Evolutionary conservation across 1,140 invertebrate species (phyloP), one percentile per base, ranked within the genome.

Genomic region (Zaprionus kolodkinae): DNA sequence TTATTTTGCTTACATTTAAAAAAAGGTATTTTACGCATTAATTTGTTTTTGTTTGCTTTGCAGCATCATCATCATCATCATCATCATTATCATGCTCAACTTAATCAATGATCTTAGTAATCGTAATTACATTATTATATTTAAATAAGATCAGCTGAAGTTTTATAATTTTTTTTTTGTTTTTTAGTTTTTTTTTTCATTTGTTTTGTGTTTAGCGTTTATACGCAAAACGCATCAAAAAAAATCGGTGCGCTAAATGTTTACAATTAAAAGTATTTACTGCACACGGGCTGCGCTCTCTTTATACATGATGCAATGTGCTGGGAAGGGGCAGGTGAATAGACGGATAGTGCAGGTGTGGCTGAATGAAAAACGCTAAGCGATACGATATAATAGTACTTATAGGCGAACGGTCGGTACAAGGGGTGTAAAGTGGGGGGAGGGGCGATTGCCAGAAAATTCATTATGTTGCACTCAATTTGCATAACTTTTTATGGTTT

Each of bases 81-180:
- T 57, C 40, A 45, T 45, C 54, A 57, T 76, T 56, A 82, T 81
- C 60, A 71, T 78, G 69, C 72, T 84, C 78, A 86, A 81, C 78
- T 73, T 86, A 86, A 85, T 80, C 63, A 85, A 85, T 81, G 76
- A 86, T 86, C 78, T 86, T 86, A 86, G 76, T 86, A 86, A 86
- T 68, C 78, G 72, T 78, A 86, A 81, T 79, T 70, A 86, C 65
- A 86, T 76, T 72, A 79, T 81, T 81, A 76, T 69, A 86, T 82
- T 81, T 76, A 86, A 81, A 82, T 81, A 86, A 86, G 82, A 86
- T 86, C 82, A 86, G 82, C 79, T 87, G 82, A 86, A 81, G 74
- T 79, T 59, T 45, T 45, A 45, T 45, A 45, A 54, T n/a, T 61
- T 54, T 55, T 64, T 76, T 63, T 45, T 55, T 64, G 72, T 63